Percentiles rank a stretch among this genome's conserved stretches.
Conservation (phyloP, 2,797 vertebrate species). For the Darevskia mixta region DNA sequence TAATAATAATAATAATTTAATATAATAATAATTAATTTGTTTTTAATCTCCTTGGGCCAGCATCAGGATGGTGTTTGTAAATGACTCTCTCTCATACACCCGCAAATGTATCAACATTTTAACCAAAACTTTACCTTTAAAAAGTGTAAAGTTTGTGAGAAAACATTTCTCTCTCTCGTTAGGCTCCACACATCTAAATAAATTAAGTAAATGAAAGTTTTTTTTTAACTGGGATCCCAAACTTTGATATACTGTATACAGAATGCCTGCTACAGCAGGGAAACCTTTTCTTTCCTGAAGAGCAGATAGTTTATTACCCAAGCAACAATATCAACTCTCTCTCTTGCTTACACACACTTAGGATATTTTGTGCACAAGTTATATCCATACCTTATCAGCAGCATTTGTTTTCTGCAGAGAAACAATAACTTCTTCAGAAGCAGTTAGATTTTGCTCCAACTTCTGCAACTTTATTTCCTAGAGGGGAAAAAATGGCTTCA, state of each 20-base stretch:
- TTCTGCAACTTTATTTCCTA: constrained; percentile 78
- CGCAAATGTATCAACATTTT: no score
- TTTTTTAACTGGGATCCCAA: no score
- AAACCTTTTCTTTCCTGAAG: no score
- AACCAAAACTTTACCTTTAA: neutral
- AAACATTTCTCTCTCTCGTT: no score
- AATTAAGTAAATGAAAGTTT: no score
- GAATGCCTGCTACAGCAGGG: no score
- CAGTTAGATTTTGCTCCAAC: constrained; percentile 81
- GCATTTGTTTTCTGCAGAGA: constrained; percentile 86
- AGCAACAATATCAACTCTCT: neutral
- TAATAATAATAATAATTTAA: no score
- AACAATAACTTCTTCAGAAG: constrained; percentile 77
- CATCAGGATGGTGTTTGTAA: neutral
- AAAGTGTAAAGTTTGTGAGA: neutral
- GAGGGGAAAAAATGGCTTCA: constrained; percentile 16
- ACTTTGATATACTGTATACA: no score
- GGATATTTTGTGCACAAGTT: neutral
- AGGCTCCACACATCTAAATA: no score
- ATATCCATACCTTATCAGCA: constrained; percentile 85
- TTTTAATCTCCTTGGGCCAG: neutral
- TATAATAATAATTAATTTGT: neutral
- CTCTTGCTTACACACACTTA: no score
- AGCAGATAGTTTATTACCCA: neutral
- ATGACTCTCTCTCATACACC: no score